Evolutionary conservation across 2,797 vertebrate genomes (phyloP), one percentile per base, ranked within the genome.

Genomic region (Acrossocheilus fasciatus): DNA sequence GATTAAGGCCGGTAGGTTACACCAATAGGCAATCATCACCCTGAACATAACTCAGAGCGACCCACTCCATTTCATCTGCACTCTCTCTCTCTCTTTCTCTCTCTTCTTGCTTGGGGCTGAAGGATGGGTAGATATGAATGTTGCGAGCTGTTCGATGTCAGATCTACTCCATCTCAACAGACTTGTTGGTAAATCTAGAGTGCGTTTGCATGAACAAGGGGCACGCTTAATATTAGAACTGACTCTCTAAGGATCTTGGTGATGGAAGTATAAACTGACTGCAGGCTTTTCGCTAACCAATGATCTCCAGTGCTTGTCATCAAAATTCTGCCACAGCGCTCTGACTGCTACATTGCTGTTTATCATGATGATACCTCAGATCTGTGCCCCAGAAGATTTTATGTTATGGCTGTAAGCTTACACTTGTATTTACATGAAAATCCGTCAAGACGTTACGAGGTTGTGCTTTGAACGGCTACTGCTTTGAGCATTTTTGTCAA

Each of bases 1-100:
- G 90, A 92, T 92, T 91, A 92, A 91, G 90, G 88, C 88, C 85
- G 39, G 47, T 88, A 89, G 92, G 91, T 92, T 91, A 90, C 87
- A 88, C 86, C 89, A 89, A 91, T 88, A 90, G 90, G 89, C 89
- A 92, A 91, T 91, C 92, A 89, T 92, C 89, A 90, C 89, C 91
- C 70, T 66, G 87, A 76, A 88, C 88, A 90, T 90, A 91, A 89
- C 87, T 92, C 91, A 89, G 72, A 87, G 62, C 64, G 77, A 85
- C 76, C 78, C 87, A 78, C 81, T 87, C 83, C 83, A 59, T 85
- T 89, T 87, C 81, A 74, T 66, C 39, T 74, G 59, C 83, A 66
- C 86, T 86, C 82, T 85, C 45, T 62, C 30, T 30, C 30, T 77
- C 68, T 87, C 26, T 76, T 59, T 88, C 81, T 82, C 43, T 77